Evolutionary conservation across 1,140 invertebrate genomes (phyloP).

Genomic region (Heliconius himera): DNA sequence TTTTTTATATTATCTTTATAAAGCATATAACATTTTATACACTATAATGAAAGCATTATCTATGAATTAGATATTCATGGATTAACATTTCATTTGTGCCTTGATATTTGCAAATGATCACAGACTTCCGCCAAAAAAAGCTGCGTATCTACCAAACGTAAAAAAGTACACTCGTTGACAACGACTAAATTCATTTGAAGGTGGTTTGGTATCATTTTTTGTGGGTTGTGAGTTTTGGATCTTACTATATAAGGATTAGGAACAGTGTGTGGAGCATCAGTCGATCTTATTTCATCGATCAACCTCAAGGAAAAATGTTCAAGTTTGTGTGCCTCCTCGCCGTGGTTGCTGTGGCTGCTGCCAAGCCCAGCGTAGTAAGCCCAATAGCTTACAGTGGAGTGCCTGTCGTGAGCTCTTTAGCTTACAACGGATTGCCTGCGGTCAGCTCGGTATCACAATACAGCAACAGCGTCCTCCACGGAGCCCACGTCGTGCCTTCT

Average conservation of each 20-base stretch:
- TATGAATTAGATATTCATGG: constrained; percentile 4
- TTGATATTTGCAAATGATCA: constrained; percentile 36
- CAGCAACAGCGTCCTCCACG: constrained; percentile 68
- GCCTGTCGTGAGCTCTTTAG: constrained; percentile 60
- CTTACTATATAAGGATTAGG: constrained; percentile 62
- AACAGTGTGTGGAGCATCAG: constrained; percentile 56
- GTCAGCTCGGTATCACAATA: constrained; percentile 71
- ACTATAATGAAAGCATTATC: not conserved
- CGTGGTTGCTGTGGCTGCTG: constrained; percentile 66
- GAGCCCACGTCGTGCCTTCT: constrained; percentile 53
- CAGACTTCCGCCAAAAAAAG: constrained; percentile 41
- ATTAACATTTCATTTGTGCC: constrained; percentile 15
- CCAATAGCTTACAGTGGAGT: constrained; percentile 63
- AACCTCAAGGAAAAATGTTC: constrained; percentile 79
- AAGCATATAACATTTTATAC: not conserved
- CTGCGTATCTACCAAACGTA: constrained; percentile 22
- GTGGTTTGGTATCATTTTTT: constrained; percentile 66
- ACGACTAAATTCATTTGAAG: constrained; percentile 55
- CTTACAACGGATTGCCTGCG: constrained; percentile 57
- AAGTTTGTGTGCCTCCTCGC: constrained; percentile 76
- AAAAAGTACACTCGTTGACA: constrained; percentile 39
- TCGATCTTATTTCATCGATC: constrained; percentile 61
- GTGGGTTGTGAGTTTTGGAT: constrained; percentile 25
- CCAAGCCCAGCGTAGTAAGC: constrained; percentile 69
- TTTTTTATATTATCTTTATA: not conserved